Evolutionary conservation across 1,140 invertebrate genomes (phyloP), one percentile per base, ranked within the genome.

Genomic region (Leucophenga varia): DNA sequence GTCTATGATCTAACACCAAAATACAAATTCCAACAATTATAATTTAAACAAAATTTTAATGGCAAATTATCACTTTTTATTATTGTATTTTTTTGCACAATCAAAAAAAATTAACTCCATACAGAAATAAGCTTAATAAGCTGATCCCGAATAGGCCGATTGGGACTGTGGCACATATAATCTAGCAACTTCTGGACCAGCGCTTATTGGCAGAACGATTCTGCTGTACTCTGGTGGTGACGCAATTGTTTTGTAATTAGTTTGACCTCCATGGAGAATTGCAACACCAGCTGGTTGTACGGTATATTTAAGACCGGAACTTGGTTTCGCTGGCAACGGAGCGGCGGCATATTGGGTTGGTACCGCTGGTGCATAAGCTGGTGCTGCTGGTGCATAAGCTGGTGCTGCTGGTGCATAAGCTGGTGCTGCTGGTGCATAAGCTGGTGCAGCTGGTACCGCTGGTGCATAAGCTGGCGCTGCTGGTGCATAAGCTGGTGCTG

Each of bases 201-300:
- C 42, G 13, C 56, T 57, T 21, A 68, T 25, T 49, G 64, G 64
- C 54, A 68, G 54, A 3, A 64, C 6, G 30, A 68, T 64, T 57
- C 68, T 64, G 57, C 54, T 60, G 64, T 63, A 60, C 54, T 64
- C 64, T 7, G 49, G 47, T 5, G 64, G 57, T 10, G 64, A 63
- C 10, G 48, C 43, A 28, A 53, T 60, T 10, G 57, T 57, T 7
- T 48, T 54, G 50, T 68, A 68, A 52, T 47, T 55, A 59, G 63
- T 63, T 52, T 57, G 59, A 32, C 64, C 60, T 49, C 64, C 64
- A 18, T 68, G 60, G 30, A 68, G 43, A 10, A 68, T 53, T 17
- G 64, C 55, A 40, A 64, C 64, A 38, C 60, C 59, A 35, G 64
- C 64, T n/a, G 64, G 57, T 57, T 68, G 59, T 30, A 30, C n/a